phyloP scores from a whole-genome alignment of 2,888 invertebrate species.

The Drosophila peninsularis region DNA sequence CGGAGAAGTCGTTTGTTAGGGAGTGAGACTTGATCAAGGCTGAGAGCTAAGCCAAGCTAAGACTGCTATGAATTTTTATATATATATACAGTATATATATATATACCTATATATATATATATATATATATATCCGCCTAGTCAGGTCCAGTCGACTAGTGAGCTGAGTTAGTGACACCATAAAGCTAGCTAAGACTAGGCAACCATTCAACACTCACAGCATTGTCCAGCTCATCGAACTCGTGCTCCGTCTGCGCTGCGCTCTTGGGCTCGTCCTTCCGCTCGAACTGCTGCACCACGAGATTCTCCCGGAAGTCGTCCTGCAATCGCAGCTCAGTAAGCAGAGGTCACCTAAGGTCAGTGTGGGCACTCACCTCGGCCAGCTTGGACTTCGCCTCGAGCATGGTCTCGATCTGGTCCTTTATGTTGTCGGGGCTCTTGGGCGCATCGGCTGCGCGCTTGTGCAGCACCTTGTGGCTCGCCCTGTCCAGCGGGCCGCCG shows the following conservation, averaged over 20 bases:
- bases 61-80: too few relatives aligned
- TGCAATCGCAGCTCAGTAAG: conserved; percentile 35
- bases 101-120: too few relatives aligned
- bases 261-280: conserved; percentile 14
- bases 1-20: too few relatives aligned
- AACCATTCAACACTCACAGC: conserved; percentile 72
- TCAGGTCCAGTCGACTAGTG: not conserved
- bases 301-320: conserved; percentile 79
- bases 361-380: conserved; percentile 71
- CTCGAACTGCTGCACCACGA: conserved; percentile 55
- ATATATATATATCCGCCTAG: not conserved
- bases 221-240: conserved; percentile 50
- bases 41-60: too few relatives aligned
- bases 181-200: not conserved
- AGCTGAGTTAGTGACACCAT: conserved; percentile 55
- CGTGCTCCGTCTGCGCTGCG: conserved; percentile 18
- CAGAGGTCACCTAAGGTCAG: too few relatives aligned
- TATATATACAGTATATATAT: too few relatives aligned
- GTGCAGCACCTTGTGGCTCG: conserved; percentile 52
- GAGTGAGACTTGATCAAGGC: too few relatives aligned
- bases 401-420: conserved; percentile 43
- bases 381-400: conserved; percentile 71
- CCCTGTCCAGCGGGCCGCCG: conserved; percentile 69
- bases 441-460: conserved; percentile 40
- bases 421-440: not conserved